Percentiles rank a stretch among this genome's conserved stretches.
Conservation (phyloP, 2,113 vertebrate genomes). For the Mungos mungo region DNA sequence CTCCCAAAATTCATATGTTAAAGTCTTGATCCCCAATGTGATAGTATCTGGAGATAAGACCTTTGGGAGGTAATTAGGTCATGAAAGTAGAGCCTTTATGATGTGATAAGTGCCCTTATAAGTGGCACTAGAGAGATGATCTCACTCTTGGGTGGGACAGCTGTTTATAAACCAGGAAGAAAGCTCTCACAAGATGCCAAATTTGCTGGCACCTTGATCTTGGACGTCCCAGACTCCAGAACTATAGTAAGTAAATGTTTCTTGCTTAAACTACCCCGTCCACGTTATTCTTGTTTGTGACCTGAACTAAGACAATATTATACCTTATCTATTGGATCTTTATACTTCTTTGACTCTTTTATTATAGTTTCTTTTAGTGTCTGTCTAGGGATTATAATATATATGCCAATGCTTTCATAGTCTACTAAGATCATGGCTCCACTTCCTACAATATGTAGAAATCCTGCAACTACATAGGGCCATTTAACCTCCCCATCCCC, state of each 20-base stretch:
- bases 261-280: not conserved
- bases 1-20: not conserved
- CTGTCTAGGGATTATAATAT: not conserved
- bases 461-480: not conserved
- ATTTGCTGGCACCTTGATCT: not conserved
- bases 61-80: not conserved
- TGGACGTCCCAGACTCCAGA: not conserved
- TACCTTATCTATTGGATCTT: not conserved
- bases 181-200: not conserved
- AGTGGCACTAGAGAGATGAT: not conserved
- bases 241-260: not conserved
- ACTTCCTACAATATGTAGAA: not conserved
- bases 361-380: not conserved
- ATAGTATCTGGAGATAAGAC: not conserved
- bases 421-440: not conserved
- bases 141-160: not conserved
- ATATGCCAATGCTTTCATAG: not conserved
- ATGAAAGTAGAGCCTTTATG: not conserved
- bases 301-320: not conserved
- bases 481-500: not conserved
- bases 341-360: not conserved
- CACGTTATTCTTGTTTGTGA: not conserved
- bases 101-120: not conserved
- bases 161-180: not conserved
- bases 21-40: not conserved